Percentiles rank a stretch among this genome's conserved stretches.
Conservation (phyloP, 2,888 invertebrate species). For the Iselma pallidipennis region DNA sequence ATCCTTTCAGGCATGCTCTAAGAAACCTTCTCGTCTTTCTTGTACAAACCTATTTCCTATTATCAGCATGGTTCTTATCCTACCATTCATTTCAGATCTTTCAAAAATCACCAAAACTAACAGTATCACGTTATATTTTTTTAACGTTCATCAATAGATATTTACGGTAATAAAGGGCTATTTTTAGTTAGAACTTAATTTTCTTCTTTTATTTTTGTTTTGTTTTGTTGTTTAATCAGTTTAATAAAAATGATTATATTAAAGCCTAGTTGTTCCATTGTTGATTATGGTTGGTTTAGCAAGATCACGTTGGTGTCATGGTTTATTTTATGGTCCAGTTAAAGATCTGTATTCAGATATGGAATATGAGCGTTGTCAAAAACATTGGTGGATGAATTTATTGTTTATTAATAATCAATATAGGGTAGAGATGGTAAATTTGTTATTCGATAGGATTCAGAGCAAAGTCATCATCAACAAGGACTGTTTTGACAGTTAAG, state of each 20-base stretch:
- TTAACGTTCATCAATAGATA: conserved; percentile 14
- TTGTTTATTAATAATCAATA: conserved; percentile 20
- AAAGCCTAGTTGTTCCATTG: neutral
- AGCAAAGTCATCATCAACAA: no score
- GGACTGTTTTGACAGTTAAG: no score
- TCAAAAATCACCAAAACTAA: conserved; percentile 9
- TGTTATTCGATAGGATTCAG: no score
- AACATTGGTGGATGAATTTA: conserved; percentile 23
- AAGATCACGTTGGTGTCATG: conserved; percentile 19
- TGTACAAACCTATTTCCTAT: conserved; percentile 38
- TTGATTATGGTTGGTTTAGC: neutral
- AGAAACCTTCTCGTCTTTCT: conserved; percentile 32
- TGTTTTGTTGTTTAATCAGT: no score
- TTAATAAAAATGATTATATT: neutral
- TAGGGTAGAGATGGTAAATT: conserved; percentile 18
- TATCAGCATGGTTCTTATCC: conserved; percentile 36
- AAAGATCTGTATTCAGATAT: conserved; percentile 31
- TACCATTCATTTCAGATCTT: conserved; percentile 35
- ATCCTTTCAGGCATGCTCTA: conserved; percentile 18
- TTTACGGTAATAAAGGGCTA: conserved; percentile 16
- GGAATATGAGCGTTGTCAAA: conserved; percentile 24
- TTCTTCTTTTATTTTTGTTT: no score
- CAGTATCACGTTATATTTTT: neutral
- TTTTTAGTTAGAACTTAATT: no score
- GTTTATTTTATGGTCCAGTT: conserved; percentile 30